Conservation (phyloP, 2,113 vertebrate species). For the Urocynchramus pylzowi region DNA sequence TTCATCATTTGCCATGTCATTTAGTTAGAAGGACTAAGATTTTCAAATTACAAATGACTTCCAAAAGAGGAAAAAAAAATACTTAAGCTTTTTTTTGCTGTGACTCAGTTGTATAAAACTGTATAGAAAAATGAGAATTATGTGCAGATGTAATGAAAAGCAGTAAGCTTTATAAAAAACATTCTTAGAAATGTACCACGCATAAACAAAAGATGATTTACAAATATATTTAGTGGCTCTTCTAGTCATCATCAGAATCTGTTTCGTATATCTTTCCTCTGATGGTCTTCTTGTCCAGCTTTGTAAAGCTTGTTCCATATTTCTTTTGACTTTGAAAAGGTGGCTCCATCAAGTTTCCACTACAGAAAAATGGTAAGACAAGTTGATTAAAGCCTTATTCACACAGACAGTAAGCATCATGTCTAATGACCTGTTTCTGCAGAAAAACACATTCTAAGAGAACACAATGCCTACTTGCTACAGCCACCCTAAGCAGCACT, state of each 20-base stretch:
- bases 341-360: constrained; percentile 91
- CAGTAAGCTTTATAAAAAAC: constrained; percentile 68
- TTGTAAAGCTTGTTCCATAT: constrained; percentile 85
- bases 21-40: constrained; percentile 23
- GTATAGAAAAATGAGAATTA: constrained; percentile 63
- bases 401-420: background rate
- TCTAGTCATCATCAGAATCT: constrained; percentile 93
- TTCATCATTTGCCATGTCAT: background rate
- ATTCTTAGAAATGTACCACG: constrained; percentile 67
- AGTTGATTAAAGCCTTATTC: background rate
- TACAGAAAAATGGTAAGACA: constrained; percentile 47
- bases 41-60: constrained; percentile 44
- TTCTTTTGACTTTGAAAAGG: constrained; percentile 84
- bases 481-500: background rate
- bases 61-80: constrained; percentile 45
- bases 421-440: background rate
- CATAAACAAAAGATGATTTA: constrained; percentile 68
- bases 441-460: background rate
- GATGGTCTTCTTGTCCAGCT: constrained; percentile 94
- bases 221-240: constrained; percentile 31
- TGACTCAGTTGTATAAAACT: constrained; percentile 65
- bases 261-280: constrained; percentile 89
- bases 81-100: constrained; percentile 37
- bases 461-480: background rate
- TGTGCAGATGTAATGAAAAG: constrained; percentile 62